Evolutionary conservation across 2,888 invertebrate genomes (phyloP), one percentile per base, ranked within the genome.

Genomic region (Erebia aethiops): DNA sequence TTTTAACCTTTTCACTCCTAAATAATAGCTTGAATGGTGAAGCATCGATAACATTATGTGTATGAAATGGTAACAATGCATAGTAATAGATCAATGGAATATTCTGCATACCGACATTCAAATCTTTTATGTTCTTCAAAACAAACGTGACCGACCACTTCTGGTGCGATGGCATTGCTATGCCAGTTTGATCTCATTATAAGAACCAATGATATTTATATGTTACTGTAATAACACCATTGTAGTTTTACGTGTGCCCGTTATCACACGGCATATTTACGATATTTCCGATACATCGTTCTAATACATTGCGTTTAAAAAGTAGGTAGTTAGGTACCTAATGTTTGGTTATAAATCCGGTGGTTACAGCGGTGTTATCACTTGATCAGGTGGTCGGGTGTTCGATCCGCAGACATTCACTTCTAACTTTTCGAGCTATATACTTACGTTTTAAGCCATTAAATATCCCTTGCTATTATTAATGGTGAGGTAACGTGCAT

Each of bases 71-170:
- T 46, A 49, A 46, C 62, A 49, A 62, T 62, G 21, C 46, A 21
- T 21, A 16, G 26, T 49, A 43, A 35, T 35, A 35, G 10, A 46
- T 43, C 43, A 46, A 61, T 46, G 14, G 21, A 62, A 62, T 49
- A 46, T 21, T 14, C 49, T 49, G 62, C 62, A 62, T 62, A 21
- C 49, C 66, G 13, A 4, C 18, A 13, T 43, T 1, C 56, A 14
- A 16, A 49, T 14, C 49, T 21, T 16, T 57, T 49, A 14, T 62
- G 21, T 13, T 62, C 10, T 49, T 43, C 56, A 56, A 57, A 57
- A 57, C 43, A 66, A 66, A 66, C 66, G 56, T 66, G 66, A 56
- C 66, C 21, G 4, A 57, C 43, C 56, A 57, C 66, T 66, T 57
- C 54, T 62, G 46, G 21, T 8, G 21, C 62, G 8, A 61, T 43